Conservation (phyloP, 2,113 vertebrate genomes). For the Anguilla japonica region DNA sequence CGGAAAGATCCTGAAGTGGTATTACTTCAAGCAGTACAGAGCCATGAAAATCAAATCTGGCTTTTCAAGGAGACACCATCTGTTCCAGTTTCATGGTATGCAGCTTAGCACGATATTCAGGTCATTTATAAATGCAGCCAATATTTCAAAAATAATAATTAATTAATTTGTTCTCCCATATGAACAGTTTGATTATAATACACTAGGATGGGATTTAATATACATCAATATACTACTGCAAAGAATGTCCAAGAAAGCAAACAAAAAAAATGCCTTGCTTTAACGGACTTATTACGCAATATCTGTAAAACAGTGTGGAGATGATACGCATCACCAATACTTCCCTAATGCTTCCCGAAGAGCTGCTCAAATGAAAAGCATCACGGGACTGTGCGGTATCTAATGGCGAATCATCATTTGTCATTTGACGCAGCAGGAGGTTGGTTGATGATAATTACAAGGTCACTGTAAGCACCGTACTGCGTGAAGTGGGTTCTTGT, state of each 20-base stretch:
- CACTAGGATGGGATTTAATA: not conserved
- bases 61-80: not conserved
- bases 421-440: slow-evolving; percentile 58
- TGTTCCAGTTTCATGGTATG: not conserved
- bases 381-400: slow-evolving; percentile 39
- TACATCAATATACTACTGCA: not conserved
- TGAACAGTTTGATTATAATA: not conserved
- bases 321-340: not conserved
- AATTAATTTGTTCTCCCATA: not conserved
- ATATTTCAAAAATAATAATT: not conserved
- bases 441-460: slow-evolving; percentile 73
- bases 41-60: not conserved
- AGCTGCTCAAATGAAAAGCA: slow-evolving; percentile 39
- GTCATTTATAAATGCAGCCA: not conserved
- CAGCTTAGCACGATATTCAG: not conserved
- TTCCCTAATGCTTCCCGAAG: slow-evolving; percentile 20
- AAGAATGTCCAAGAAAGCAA: not conserved
- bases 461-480: slow-evolving; percentile 61
- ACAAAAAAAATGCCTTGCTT: not conserved
- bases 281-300: no score
- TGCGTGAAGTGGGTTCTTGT: slow-evolving; percentile 64
- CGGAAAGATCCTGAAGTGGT: not conserved
- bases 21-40: not conserved
- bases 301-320: no score
- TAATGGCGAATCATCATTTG: slow-evolving; percentile 54